Base-by-base conservation (phyloP, 2,113 vertebrate species). In the Anguilla rostrata region DNA sequence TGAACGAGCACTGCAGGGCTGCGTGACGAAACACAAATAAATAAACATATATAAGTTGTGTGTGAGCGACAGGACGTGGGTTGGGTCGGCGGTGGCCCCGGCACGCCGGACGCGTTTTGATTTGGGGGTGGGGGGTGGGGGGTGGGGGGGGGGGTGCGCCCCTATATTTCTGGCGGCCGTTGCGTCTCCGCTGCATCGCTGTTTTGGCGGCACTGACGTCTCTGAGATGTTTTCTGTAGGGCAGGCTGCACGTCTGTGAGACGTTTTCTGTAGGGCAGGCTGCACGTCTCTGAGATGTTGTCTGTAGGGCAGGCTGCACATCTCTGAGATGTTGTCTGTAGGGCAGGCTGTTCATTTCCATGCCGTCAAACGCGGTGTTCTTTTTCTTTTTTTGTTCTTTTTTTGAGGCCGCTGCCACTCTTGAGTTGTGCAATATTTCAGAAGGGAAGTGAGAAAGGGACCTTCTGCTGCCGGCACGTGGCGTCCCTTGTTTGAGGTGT, bases 401-500 rank as follows among this genome's bases (percentile, higher is more conserved):
- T 71, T 71, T n/a, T 8, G 26, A 71, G 26, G 63, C 71, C 26
- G 26, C 26, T 12, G 26, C n/a, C 71, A 29, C 57, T 1, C 60
- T 9, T 82, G 71, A 43, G 22, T 78, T 78, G 82, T 34, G 39
- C n/a, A 83, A 83, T 83, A 43, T 56, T 83, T 53, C 40, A 11
- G 16, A 83, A 39, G 29, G 82, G 82, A 83, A 83, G 82, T 83
- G 49, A 83, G 39, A 83, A 57, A 29, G 82, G 49, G 39, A 83
- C 29, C 49, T 83, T 39, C 39, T 29, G 60, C 9, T 20, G 56
- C 6, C 11, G 82, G 56, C 82, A 83, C 82, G 53, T 83, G 82
- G 53, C 53, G 1, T 60, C 82, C 3, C 3, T 39, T 83, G 82
- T 39, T 60, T 60, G 82, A 83, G 34, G 34, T 39, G 49, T 18